These are phyloP conservation scores for Enteromius treurensis DNA, from an alignment of 2,797 vertebrate genomes.

Conservation along the genomic window DNA sequence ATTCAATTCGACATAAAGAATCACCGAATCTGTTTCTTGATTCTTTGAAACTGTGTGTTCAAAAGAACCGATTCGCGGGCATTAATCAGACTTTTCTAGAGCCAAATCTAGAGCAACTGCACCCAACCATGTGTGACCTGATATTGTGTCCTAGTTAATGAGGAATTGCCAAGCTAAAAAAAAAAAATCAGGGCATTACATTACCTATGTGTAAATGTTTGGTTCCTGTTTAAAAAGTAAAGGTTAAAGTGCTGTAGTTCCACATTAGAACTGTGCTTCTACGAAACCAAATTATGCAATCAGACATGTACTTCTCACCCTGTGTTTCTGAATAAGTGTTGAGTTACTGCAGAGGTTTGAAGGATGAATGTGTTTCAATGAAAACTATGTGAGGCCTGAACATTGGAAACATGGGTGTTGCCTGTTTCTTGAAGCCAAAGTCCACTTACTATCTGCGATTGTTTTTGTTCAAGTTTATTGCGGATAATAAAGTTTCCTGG, in stretches of 20 bases:
- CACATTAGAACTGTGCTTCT: not conserved
- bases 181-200: not conserved
- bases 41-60: not conserved
- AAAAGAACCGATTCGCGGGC: not conserved
- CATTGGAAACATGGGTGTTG: conserved; percentile 31
- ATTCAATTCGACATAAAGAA: not conserved
- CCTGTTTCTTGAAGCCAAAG: conserved; percentile 28
- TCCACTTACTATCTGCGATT: conserved; percentile 31
- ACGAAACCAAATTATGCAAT: not conserved
- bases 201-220: not conserved
- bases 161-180: not conserved
- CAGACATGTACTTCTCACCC: conserved; percentile 30
- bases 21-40: not conserved
- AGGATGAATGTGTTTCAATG: not conserved
- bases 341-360: conserved; percentile 46
- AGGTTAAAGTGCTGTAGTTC: not conserved
- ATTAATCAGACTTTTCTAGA: not conserved
- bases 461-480: conserved; percentile 31
- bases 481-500: not conserved
- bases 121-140: not conserved
- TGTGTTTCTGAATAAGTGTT: conserved; percentile 40
- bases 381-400: not conserved
- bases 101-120: conserved; percentile 5
- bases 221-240: not conserved
- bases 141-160: conserved; percentile 3